These are phyloP conservation scores for Catalaphyllia jardinei DNA, from an alignment of 64 coral and sea anemone species.

Conservation along the genomic window DNA sequence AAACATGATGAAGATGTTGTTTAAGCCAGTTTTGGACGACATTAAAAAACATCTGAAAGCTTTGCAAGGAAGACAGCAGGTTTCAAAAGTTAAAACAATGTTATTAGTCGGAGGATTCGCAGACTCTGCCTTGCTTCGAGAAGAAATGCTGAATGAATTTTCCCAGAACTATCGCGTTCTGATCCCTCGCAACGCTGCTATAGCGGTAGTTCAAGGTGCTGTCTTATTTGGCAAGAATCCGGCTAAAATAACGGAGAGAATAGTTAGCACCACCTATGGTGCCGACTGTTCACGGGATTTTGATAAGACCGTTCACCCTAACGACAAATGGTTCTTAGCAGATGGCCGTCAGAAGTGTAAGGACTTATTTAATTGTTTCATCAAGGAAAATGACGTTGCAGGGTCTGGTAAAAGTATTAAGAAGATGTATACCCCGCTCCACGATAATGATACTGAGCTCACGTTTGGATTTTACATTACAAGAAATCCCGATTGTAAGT, in stretches of 20 bases:
- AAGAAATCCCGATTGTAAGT: neutral
- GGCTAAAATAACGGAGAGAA: slow-evolving; percentile 9
- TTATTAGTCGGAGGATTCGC: neutral
- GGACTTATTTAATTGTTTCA: neutral
- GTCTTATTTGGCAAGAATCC: neutral
- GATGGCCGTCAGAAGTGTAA: neutral
- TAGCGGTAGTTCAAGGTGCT: slow-evolving; percentile 13
- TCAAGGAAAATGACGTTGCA: neutral
- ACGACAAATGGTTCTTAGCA: neutral
- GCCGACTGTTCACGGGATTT: neutral
- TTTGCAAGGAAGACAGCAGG: neutral
- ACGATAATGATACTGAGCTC: neutral
- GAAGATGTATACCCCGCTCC: neutral
- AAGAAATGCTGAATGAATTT: neutral
- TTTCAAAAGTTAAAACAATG: neutral
- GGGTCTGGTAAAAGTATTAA: neutral
- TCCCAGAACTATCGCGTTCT: neutral
- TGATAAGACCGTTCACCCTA: neutral
- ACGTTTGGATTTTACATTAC: slow-evolving; percentile 16
- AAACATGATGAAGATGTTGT: neutral
- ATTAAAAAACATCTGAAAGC: neutral
- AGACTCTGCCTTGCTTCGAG: neutral
- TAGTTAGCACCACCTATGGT: neutral
- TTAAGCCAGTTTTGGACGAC: neutral
- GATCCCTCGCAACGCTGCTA: neutral